Conservation (phyloP, 1,140 invertebrate species). For the Diorhabda carinulata region DNA sequence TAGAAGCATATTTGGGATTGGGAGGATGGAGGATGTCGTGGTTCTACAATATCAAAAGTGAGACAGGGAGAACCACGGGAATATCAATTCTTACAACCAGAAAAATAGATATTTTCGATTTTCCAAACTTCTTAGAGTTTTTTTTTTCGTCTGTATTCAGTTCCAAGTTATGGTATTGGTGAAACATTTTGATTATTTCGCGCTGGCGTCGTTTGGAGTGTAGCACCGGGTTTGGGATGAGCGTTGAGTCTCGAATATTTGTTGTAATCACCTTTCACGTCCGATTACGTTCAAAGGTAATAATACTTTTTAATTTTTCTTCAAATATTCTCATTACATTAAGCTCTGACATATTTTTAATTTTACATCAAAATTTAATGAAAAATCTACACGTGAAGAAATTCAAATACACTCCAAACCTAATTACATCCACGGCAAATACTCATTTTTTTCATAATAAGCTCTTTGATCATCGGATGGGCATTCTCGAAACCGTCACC, state of each 20-base stretch:
- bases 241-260: neutral
- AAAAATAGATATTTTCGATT: no score
- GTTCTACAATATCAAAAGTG: no score
- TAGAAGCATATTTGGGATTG: no score
- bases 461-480: conserved; percentile 19
- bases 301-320: neutral
- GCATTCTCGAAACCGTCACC: conserved; percentile 20
- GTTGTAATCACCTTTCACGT: neutral
- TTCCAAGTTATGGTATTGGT: no score
- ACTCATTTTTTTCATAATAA: conserved; percentile 15
- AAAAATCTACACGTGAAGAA: neutral
- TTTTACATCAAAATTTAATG: conserved; percentile 6
- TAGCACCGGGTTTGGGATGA: neutral
- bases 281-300: neutral
- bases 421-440: conserved; percentile 14
- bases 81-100: no score
- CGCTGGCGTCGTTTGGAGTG: no score
- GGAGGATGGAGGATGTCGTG: no score
- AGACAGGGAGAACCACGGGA: no score
- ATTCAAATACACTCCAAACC: conserved; percentile 1
- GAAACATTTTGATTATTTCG: no score
- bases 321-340: neutral
- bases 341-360: neutral
- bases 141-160: no score
- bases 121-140: no score